These are phyloP conservation scores for Eupithecia abbreviata DNA, from an alignment of 2,888 invertebrate species.

Conservation along the genomic window DNA sequence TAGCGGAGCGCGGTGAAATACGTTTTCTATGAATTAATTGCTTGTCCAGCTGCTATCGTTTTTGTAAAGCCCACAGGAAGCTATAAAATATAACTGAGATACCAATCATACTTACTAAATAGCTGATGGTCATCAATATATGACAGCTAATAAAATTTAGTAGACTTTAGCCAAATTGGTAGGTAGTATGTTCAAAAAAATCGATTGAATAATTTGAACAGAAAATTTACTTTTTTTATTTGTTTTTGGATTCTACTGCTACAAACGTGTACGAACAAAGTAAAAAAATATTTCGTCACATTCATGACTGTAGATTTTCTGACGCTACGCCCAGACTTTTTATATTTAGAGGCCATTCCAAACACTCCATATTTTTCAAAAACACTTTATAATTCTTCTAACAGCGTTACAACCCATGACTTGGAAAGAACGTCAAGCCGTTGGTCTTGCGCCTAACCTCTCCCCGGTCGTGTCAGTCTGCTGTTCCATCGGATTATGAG, in stretches of 20 bases:
- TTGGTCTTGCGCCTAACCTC: no score
- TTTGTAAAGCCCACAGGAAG: conserved; percentile 28
- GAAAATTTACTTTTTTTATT: no score
- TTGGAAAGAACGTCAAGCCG: no score
- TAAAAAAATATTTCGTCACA: no score
- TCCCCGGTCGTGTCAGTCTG: no score
- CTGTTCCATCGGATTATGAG: no score
- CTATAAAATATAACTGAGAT: conserved; percentile 27
- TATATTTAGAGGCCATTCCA: no score
- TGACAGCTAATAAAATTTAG: not conserved
- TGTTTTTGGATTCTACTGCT: no score
- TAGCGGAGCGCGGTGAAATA: conserved; percentile 22
- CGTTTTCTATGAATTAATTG: conserved; percentile 30
- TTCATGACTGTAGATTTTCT: not conserved
- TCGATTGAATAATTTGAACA: no score
- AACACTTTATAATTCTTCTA: not conserved
- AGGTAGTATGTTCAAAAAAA: no score
- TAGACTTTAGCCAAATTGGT: not conserved
- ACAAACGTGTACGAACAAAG: no score
- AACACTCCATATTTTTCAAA: not conserved
- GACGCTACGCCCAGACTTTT: not conserved
- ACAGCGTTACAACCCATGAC: no score
- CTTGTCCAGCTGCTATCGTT: conserved; percentile 23
- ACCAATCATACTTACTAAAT: conserved; percentile 24
- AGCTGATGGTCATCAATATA: not conserved